Evolutionary conservation across 2,888 invertebrate genomes (phyloP), one percentile per base, ranked within the genome.

Genomic region (Axea sp.): DNA sequence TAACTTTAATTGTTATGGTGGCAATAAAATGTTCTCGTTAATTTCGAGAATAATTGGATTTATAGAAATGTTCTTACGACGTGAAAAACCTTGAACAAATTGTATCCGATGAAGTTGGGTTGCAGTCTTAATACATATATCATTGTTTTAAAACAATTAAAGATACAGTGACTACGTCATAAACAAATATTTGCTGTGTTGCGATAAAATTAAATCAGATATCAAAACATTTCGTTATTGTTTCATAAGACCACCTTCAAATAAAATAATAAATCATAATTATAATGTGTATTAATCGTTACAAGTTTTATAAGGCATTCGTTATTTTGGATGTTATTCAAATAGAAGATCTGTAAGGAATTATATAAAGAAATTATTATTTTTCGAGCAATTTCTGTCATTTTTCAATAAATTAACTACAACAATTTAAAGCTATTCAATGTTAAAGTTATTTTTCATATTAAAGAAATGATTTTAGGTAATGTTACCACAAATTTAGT

Each of bases 121-220:
- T 30, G 8, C 9, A 6, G 19, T 33, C 5, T 22, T 9, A 57
- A 45, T 47, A 37, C 37, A 37, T 12, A 17, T 37, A 15, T 19
- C 62, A 49, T 9, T 39, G 41, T 24, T 28, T 60, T 60, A 9
- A 47, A 28, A 60, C 47, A 60, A 49, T 60, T 60, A 60, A 60
- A 12, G 14, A 22, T 22, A 30, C 7, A 8, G 37, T 22, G 17
- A 39, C 22, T 30, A 28, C 14, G 15, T 39, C 17, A 17, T 7
- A n/a, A n/a, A 17, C 39, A 53, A 37, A 39, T 53, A 28, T 26
- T n/a, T 14, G 3, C 31, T 8, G 5, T 8, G 17, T 5, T 7
- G 28, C 26, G 15, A 15, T 45, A 45, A 45, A 45, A 45, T n/a
- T 28, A 8, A 45, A 28, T 26, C 19, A 17, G 9, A 47, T 5